phyloP scores from a whole-genome alignment of 2,113 vertebrate genomes.

The Takifugu flavidus region DNA sequence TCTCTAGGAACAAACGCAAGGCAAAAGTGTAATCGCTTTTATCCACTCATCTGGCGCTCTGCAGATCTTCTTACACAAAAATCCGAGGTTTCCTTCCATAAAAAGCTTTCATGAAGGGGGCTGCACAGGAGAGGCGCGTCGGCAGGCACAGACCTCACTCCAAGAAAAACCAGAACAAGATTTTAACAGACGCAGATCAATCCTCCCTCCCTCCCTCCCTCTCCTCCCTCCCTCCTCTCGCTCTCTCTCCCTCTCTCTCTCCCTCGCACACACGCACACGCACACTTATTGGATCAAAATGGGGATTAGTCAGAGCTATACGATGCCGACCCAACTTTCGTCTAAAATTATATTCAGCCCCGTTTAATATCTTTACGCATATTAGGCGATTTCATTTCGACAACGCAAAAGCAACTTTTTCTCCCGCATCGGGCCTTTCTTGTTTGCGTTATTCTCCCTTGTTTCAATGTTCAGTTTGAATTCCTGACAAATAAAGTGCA shows the following conservation, averaged over 20 bases:
- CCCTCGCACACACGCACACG: conserved; percentile 44
- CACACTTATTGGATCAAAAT: conserved; percentile 72
- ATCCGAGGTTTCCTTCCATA: conserved; percentile 58
- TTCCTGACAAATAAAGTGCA: conserved; percentile 32
- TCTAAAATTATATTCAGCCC: conserved; percentile 35
- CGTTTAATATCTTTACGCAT: no score
- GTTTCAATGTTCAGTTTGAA: conserved; percentile 34
- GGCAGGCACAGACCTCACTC: conserved; percentile 76
- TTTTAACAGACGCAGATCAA: conserved; percentile 79
- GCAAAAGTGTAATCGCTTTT: conserved; percentile 36
- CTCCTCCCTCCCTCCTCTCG: conserved; percentile 30
- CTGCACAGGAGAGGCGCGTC: conserved; percentile 71
- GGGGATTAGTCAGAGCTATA: conserved; percentile 66
- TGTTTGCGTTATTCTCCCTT: conserved; percentile 1
- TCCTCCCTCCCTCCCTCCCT: conserved; percentile 68
- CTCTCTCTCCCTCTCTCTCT: conserved; percentile 22
- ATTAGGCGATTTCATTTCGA: no score
- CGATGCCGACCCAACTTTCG: conserved; percentile 56
- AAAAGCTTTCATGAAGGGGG: conserved; percentile 55
- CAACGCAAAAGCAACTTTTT: conserved; percentile 4
- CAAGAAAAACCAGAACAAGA: conserved; percentile 77
- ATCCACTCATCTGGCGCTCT: conserved; percentile 60
- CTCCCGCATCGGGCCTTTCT: conserved; percentile 10
- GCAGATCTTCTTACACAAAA: conserved; percentile 52
- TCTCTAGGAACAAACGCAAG: conserved; percentile 56